These are phyloP conservation scores for Archocentrus centrarchus DNA, from an alignment of 2,113 vertebrate genomes.

Conservation along the genomic window DNA sequence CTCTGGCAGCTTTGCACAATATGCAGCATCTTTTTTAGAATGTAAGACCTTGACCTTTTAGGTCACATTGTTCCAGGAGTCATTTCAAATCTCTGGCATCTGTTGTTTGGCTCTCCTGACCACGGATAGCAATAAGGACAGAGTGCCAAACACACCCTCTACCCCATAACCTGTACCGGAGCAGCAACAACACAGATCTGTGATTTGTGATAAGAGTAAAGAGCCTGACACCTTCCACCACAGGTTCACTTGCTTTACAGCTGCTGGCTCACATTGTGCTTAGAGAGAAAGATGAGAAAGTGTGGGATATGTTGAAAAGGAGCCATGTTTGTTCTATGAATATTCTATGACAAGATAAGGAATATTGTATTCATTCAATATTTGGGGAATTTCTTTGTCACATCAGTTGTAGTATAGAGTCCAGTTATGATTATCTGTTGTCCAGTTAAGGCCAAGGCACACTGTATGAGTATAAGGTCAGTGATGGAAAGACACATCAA, in stretches of 20 bases:
- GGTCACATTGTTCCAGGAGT: conserved; percentile 82
- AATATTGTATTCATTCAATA: background rate
- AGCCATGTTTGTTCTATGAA: background rate
- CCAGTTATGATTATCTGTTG: too few relatives aligned
- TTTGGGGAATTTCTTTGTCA: background rate
- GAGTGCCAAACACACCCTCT: conserved; percentile 31
- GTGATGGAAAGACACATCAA: background rate
- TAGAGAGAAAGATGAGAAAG: background rate
- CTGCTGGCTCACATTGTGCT: background rate
- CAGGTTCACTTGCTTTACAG: background rate
- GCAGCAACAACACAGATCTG: conserved; percentile 29
- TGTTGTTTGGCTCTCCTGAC: conserved; percentile 81
- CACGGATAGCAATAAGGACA: conserved; percentile 54
- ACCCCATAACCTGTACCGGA: background rate
- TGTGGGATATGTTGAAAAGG: background rate
- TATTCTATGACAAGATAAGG: too few relatives aligned
- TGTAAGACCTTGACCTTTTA: conserved; percentile 77
- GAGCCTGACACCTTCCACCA: conserved; percentile 13
- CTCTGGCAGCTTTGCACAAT: conserved; percentile 71
- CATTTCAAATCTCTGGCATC: conserved; percentile 83
- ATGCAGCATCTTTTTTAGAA: conserved; percentile 51
- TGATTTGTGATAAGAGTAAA: conserved; percentile 35
- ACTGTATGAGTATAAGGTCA: background rate
- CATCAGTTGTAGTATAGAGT: background rate
- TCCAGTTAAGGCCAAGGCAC: too few relatives aligned